Evolutionary conservation across 2,113 vertebrate species (phyloP).

Genomic region (Cephalopholis sonnerati): DNA sequence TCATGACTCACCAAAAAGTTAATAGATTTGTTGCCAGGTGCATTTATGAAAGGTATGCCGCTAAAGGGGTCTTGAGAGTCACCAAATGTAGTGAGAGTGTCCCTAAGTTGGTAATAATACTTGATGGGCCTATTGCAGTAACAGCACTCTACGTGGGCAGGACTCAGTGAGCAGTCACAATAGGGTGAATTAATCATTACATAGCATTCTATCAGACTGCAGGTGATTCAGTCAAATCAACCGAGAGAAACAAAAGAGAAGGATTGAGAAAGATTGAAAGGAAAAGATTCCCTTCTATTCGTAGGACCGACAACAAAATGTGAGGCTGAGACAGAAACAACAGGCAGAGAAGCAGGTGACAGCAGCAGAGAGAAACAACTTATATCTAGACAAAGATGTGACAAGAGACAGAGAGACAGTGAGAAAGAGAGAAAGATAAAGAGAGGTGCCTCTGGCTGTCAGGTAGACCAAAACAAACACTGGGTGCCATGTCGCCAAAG

Average conservation of each 20-base stretch:
- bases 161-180: background rate
- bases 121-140: background rate
- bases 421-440: slow-evolving; percentile 53
- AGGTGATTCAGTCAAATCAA: background rate
- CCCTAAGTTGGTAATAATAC: too few relatives aligned
- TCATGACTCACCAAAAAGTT: background rate
- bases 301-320: background rate
- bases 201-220: background rate
- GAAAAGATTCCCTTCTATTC: background rate
- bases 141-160: background rate
- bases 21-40: background rate
- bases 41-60: too few relatives aligned
- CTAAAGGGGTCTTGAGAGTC: background rate
- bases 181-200: background rate
- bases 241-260: background rate
- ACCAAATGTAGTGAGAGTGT: background rate
- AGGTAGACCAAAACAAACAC: slow-evolving; percentile 65
- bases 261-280: background rate
- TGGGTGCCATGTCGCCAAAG: slow-evolving; percentile 49
- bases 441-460: slow-evolving; percentile 51
- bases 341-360: slow-evolving; percentile 28
- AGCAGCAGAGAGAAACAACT: slow-evolving; percentile 24
- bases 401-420: slow-evolving; percentile 33
- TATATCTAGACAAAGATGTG: slow-evolving; percentile 41
- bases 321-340: background rate